phyloP scores from a whole-genome alignment of 2,797 vertebrate species.

The Sylvia borin region DNA sequence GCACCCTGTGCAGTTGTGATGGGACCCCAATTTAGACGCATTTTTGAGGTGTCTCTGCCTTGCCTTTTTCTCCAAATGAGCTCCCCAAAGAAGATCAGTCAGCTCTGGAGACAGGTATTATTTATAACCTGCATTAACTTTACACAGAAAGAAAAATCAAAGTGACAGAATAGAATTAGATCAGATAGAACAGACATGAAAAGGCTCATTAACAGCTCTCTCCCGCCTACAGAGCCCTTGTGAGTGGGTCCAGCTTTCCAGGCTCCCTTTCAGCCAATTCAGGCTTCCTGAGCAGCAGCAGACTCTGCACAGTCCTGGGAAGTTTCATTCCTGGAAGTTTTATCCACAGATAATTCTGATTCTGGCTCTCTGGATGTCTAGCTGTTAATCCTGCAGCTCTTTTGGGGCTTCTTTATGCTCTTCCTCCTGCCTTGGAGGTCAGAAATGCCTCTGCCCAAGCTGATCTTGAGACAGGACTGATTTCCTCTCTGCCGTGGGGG shows the following conservation, averaged over 20 bases:
- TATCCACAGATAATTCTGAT: neutral
- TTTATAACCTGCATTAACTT: slow-evolving; percentile 55
- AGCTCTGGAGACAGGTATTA: neutral
- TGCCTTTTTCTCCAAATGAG: neutral
- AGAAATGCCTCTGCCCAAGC: neutral
- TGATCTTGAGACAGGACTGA: neutral
- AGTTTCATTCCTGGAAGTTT: neutral
- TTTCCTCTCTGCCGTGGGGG: neutral
- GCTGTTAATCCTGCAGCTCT: neutral
- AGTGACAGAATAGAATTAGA: slow-evolving; percentile 64
- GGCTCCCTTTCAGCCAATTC: slow-evolving; percentile 11
- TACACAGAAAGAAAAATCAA: slow-evolving; percentile 52
- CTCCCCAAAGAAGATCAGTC: slow-evolving; percentile 39
- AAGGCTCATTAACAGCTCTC: slow-evolving; percentile 65
- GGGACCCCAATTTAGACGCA: slow-evolving; percentile 17
- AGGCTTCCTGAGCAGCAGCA: neutral
- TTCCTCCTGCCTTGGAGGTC: neutral
- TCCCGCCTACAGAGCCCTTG: slow-evolving; percentile 17
- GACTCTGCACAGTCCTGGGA: neutral
- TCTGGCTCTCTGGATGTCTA: neutral
- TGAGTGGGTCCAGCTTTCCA: neutral
- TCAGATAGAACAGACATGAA: slow-evolving; percentile 61
- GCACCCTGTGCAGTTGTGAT: neutral
- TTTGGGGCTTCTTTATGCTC: neutral
- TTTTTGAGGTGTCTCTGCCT: slow-evolving; percentile 12